Percentiles rank a stretch among this genome's conserved stretches.
Evolutionary conservation across 2,888 invertebrate species (phyloP).

Genomic region (Chymomyza fuscimana): DNA sequence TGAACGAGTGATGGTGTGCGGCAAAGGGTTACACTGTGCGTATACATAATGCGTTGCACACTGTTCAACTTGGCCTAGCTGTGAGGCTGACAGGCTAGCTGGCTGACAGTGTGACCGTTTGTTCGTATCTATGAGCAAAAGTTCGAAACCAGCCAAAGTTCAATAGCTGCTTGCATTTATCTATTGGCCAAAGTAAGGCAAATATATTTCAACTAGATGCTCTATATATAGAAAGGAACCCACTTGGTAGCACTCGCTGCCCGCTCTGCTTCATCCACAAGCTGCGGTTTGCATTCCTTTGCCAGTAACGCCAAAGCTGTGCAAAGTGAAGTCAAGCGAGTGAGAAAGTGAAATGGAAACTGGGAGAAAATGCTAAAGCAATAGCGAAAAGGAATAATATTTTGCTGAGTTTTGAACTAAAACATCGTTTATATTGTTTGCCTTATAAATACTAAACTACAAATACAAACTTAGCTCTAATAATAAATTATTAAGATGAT

Average conservation of each 20-base stretch:
- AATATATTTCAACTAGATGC: conserved; percentile 31
- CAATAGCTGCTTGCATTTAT: conserved; percentile 28
- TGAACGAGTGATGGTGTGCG: neutral
- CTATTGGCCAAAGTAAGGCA: conserved; percentile 20
- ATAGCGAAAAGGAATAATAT: conserved; percentile 10
- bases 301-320: conserved; percentile 22
- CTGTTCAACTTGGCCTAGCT: neutral
- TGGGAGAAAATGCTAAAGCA: neutral
- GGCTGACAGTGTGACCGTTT: neutral
- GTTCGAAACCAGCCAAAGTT: conserved; percentile 30
- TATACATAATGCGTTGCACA: conserved; percentile 2
- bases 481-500: too few species aligned
- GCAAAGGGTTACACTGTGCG: neutral
- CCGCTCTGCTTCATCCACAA: neutral
- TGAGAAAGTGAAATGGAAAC: conserved; percentile 11
- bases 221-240: neutral
- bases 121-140: neutral
- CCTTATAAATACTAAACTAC: neutral
- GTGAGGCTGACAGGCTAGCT: too few species aligned
- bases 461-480: neutral
- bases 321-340: neutral
- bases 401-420: conserved; percentile 33
- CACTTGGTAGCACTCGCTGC: neutral
- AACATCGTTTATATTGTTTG: neutral
- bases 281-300: conserved; percentile 33